Conservation (phyloP, 2,888 invertebrate species). For the Diplolepis rosae region DNA sequence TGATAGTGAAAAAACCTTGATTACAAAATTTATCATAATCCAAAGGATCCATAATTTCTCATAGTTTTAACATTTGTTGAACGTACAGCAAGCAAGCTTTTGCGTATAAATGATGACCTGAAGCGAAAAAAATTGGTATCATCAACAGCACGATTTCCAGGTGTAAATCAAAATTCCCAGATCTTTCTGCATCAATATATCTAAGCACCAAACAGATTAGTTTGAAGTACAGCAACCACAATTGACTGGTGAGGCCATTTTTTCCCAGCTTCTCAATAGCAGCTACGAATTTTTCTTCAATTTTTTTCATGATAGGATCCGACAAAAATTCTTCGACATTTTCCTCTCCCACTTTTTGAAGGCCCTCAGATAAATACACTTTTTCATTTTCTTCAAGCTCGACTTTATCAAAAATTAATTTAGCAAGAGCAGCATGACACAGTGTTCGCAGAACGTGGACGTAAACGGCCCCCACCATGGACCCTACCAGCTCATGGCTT, state of each 20-base stretch:
- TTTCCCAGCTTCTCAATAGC: conserved; percentile 38
- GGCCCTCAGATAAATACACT: no score
- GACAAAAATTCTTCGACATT: conserved; percentile 6
- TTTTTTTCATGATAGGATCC: conserved; percentile 12
- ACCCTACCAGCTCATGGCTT: no score
- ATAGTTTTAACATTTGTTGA: conserved; percentile 65
- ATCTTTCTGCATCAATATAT: conserved; percentile 59
- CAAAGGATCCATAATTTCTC: conserved; percentile 35
- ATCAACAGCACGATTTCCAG: conserved; percentile 56
- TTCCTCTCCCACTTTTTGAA: conserved; percentile 31
- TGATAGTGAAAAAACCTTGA: conserved; percentile 58
- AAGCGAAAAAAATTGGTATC: conserved; percentile 66
- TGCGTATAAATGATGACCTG: conserved; percentile 67
- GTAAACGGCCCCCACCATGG: no score
- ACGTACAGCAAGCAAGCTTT: conserved; percentile 65
- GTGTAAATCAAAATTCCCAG: conserved; percentile 60
- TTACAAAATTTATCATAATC: conserved; percentile 42
- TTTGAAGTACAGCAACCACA: conserved; percentile 48
- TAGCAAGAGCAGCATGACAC: no score
- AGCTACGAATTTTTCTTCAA: conserved; percentile 30
- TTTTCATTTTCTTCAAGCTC: neutral
- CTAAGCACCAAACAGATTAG: conserved; percentile 40
- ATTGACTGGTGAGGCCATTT: conserved; percentile 29
- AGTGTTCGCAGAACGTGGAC: no score
- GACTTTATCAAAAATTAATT: neutral